phyloP scores from a whole-genome alignment of 1,140 invertebrate species.

The Drosophila sp. region DNA sequence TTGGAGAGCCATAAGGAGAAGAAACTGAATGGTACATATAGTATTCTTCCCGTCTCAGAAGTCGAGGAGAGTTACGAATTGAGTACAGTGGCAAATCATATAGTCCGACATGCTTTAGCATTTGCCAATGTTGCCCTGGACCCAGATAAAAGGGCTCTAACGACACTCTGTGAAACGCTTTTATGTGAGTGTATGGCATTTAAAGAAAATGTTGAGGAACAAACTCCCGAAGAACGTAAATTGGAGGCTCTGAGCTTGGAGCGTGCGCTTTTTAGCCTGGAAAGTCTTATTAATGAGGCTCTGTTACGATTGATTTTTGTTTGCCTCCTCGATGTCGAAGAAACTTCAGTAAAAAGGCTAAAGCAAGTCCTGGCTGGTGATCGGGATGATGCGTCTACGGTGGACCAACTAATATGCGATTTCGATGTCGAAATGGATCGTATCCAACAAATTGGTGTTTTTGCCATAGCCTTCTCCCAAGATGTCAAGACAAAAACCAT shows the following conservation, averaged over 20 bases:
- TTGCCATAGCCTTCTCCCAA: conserved; percentile 69
- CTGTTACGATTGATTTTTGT: conserved; percentile 64
- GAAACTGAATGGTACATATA: conserved; percentile 5
- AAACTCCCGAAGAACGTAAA: conserved; percentile 56
- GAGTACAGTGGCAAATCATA: conserved; percentile 45
- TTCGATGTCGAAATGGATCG: conserved; percentile 75
- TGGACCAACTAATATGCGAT: conserved; percentile 51
- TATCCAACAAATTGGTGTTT: conserved; percentile 73
- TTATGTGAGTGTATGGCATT: conserved; percentile 61
- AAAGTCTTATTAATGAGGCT: conserved; percentile 70
- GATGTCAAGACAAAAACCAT: conserved; percentile 71
- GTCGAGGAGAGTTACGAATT: conserved; percentile 39
- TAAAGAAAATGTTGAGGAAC: conserved; percentile 40
- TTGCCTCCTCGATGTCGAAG: conserved; percentile 52
- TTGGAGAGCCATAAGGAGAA: conserved; percentile 56
- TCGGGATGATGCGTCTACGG: conserved; percentile 3
- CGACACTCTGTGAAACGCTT: conserved; percentile 66
- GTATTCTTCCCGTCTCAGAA: conserved; percentile 1
- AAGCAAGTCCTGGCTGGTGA: conserved; percentile 29
- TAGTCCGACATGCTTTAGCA: conserved; percentile 70
- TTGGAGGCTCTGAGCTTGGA: conserved; percentile 66
- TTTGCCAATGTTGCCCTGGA: conserved; percentile 73
- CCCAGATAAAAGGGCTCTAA: conserved; percentile 68
- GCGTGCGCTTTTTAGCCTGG: conserved; percentile 59
- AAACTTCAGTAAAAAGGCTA: conserved; percentile 46